Conservation (phyloP, 2,113 vertebrate genomes). For the Hyperopisus bebe region DNA sequence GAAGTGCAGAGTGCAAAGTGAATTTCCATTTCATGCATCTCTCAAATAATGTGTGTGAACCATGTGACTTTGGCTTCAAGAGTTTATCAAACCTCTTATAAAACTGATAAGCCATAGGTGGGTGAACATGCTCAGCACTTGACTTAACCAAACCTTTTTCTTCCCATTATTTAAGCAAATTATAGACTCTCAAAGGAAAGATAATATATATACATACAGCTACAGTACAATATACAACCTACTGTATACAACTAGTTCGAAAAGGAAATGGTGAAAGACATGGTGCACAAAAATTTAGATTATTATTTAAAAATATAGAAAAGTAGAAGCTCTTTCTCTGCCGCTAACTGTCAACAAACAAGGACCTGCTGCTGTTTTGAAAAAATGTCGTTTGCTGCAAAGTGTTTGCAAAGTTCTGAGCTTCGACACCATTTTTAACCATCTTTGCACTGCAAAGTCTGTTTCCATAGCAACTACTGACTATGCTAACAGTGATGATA, state of each 20-base stretch:
- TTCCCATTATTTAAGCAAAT: neutral
- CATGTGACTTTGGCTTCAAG: neutral
- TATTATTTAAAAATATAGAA: neutral
- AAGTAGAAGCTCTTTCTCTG: neutral
- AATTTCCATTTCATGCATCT: neutral
- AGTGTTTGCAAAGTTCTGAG: neutral
- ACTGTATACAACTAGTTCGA: neutral
- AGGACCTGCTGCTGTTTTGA: neutral
- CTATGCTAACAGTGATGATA: slow-evolving; percentile 1
- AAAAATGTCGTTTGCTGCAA: neutral
- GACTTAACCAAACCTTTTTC: neutral
- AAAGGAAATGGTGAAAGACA: neutral
- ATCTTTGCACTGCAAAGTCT: neutral
- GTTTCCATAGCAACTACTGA: neutral
- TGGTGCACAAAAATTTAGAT: neutral
- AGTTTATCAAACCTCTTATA: neutral
- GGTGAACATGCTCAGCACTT: neutral
- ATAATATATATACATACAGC: neutral
- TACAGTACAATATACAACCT: neutral
- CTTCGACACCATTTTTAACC: neutral
- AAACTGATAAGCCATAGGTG: neutral
- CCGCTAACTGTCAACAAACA: neutral
- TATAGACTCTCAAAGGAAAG: neutral
- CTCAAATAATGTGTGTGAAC: neutral
- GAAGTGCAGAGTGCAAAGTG: neutral